phyloP scores from a whole-genome alignment of 2,113 vertebrate species.

The Puma concolor region DNA sequence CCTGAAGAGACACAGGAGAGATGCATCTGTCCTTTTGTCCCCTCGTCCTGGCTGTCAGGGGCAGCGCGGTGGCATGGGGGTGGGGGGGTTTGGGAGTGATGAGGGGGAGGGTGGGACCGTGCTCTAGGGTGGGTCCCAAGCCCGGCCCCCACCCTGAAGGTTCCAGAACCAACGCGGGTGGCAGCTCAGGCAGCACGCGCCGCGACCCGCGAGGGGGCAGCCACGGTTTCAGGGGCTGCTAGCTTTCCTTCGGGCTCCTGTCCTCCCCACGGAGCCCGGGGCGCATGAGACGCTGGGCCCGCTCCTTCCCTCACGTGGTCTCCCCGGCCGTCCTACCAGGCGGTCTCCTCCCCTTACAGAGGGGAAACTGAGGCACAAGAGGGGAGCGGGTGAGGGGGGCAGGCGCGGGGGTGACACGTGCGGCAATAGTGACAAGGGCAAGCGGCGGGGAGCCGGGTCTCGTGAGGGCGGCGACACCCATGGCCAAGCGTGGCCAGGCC shows the following conservation, averaged over 20 bases:
- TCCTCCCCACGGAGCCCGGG: background rate
- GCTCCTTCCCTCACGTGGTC: background rate
- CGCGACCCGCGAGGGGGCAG: rapidly evolving
- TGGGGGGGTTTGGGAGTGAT: background rate
- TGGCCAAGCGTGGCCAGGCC: too few species aligned
- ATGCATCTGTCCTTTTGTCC: background rate
- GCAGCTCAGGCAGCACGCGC: rapidly evolving
- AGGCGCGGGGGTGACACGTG: background rate
- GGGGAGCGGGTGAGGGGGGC: background rate
- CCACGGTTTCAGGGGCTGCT: background rate
- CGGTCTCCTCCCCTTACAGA: background rate
- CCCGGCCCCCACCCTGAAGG: background rate
- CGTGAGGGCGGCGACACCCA: background rate
- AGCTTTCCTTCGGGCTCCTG: background rate
- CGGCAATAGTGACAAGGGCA: rapidly evolving
- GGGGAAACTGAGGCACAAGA: background rate
- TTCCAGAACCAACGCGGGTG: background rate
- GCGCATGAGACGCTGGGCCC: background rate
- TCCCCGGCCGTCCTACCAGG: background rate
- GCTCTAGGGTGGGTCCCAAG: background rate
- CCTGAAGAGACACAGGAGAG: background rate
- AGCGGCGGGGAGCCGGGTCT: background rate
- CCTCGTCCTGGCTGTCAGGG: background rate
- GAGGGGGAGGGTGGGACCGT: background rate
- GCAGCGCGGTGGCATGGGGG: background rate